phyloP scores from a whole-genome alignment of 2,888 invertebrate genomes.

The Ochropleura plecta region DNA sequence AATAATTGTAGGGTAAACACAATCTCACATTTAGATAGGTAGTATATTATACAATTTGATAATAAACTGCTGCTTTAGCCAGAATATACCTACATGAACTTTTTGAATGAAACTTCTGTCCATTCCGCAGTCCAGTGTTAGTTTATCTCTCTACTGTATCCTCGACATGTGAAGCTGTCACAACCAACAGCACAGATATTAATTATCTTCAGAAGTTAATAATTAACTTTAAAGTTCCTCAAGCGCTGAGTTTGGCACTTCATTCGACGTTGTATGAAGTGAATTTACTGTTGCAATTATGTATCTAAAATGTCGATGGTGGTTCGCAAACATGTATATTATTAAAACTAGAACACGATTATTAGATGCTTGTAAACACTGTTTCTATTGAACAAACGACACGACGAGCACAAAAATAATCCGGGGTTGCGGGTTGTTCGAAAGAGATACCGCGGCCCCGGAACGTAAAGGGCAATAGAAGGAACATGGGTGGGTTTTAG shows the following conservation, averaged over 20 bases:
- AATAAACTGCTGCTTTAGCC: conserved; percentile 42
- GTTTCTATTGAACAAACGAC: neutral
- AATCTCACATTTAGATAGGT: conserved; percentile 17
- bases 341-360: conserved; percentile 42
- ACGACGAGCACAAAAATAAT: neutral
- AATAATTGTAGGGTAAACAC: conserved; percentile 20
- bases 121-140: conserved; percentile 47
- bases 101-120: conserved; percentile 54
- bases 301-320: conserved; percentile 69
- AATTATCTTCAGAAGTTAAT: conserved; percentile 85
- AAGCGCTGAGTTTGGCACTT: conserved; percentile 83
- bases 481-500: too few relatives aligned
- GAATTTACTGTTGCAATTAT: conserved; percentile 82
- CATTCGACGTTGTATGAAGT: conserved; percentile 75
- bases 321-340: conserved; percentile 57
- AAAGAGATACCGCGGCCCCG: too few relatives aligned
- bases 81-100: conserved; percentile 45
- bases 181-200: conserved; percentile 78
- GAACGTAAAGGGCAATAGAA: too few relatives aligned
- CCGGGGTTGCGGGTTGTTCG: too few relatives aligned
- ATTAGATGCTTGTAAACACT: neutral
- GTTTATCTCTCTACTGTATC: conserved; percentile 58
- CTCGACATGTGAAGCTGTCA: conserved; percentile 68
- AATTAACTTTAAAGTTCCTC: conserved; percentile 85
- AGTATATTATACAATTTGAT: conserved; percentile 28